These are phyloP conservation scores for Rhinoraja longicauda DNA, from an alignment of 2,797 vertebrate species.

Conservation along the genomic window DNA sequence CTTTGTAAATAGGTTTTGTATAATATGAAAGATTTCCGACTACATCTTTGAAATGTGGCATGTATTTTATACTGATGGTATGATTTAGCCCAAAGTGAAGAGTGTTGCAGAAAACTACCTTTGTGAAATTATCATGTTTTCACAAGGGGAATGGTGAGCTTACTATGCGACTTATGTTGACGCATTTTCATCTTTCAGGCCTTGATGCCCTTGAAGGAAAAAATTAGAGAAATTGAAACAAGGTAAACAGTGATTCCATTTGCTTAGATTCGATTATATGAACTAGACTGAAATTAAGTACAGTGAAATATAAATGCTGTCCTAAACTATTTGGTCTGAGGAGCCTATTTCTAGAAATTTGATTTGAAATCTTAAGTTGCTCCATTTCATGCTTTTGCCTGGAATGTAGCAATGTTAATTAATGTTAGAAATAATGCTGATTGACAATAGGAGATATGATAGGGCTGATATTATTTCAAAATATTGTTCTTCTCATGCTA, in stretches of 20 bases:
- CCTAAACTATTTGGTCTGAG: neutral
- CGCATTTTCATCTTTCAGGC: conserved; percentile 61
- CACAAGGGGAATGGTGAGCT: neutral
- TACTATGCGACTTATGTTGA: conserved; percentile 4
- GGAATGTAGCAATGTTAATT: neutral
- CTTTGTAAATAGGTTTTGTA: neutral
- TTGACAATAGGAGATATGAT: neutral
- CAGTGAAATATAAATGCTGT: neutral
- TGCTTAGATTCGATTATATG: neutral
- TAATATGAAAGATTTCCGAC: neutral
- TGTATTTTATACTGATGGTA: neutral
- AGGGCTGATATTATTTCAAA: neutral
- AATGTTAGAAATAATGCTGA: neutral
- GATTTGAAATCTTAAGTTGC: neutral
- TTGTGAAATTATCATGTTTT: neutral
- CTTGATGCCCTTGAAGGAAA: conserved; percentile 86
- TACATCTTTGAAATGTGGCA: neutral
- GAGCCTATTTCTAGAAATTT: neutral
- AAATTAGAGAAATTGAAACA: conserved; percentile 91
- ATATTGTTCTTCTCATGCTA: neutral
- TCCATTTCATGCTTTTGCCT: neutral
- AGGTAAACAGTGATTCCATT: conserved; percentile 62
- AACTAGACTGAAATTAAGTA: neutral
- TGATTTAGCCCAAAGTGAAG: neutral
- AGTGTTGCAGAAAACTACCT: neutral